These are phyloP conservation scores for Chaetogeoica ovagalla DNA, from an alignment of 2,888 invertebrate genomes.

Conservation along the genomic window DNA sequence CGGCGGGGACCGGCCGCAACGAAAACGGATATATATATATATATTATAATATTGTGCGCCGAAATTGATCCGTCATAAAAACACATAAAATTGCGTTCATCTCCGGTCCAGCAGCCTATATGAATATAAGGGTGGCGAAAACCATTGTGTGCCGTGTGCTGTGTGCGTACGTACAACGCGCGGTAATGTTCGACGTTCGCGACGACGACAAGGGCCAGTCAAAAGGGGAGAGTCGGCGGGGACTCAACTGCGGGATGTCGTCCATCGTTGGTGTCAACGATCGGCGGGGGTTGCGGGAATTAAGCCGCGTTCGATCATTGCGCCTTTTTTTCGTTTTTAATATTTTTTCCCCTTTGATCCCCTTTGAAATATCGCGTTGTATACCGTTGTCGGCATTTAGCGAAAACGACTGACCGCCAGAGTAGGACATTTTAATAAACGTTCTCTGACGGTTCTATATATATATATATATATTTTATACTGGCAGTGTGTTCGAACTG, in stretches of 20 bases:
- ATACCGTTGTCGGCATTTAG: background rate
- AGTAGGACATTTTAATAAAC: constrained; percentile 15
- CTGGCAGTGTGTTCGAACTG: too few relatives aligned
- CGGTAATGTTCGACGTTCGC: too few relatives aligned
- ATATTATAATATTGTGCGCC: constrained; percentile 2
- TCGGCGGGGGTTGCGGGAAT: background rate
- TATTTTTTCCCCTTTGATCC: too few relatives aligned
- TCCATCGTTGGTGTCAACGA: too few relatives aligned
- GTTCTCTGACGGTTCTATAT: background rate
- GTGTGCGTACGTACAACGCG: background rate
- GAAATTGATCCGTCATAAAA: constrained; percentile 50
- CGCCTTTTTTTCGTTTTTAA: constrained; percentile 23
- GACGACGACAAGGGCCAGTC: too few relatives aligned
- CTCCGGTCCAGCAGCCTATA: background rate
- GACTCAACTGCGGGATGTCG: constrained; percentile 11
- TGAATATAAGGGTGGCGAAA: constrained; percentile 27
- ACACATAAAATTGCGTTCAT: constrained; percentile 38
- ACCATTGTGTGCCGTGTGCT: constrained; percentile 34
- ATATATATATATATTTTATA: too few relatives aligned
- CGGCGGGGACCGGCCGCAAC: background rate
- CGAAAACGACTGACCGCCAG: background rate
- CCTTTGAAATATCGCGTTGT: constrained; percentile 9
- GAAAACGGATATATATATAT: background rate
- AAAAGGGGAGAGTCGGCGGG: too few relatives aligned
- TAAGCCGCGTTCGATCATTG: constrained; percentile 41